Percentiles rank a stretch among this genome's conserved stretches.
Conservation (phyloP, 2,888 invertebrate genomes). For the Druceiella hillmani region DNA sequence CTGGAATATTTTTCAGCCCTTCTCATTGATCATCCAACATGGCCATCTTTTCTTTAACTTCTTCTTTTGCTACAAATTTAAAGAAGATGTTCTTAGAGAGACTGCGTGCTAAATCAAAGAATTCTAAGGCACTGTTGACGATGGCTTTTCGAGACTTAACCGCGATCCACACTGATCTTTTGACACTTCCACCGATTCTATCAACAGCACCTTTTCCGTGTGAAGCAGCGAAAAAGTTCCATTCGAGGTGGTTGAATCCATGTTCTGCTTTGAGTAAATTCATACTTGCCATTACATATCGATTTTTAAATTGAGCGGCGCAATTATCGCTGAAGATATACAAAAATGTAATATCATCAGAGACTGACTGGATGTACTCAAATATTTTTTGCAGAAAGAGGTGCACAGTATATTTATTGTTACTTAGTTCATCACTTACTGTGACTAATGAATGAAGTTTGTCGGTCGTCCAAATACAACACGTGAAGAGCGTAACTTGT, state of each 20-base stretch:
- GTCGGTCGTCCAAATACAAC: too few relatives aligned
- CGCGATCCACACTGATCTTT: constrained; percentile 19
- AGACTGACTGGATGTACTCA: too few relatives aligned
- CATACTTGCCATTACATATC: constrained; percentile 23
- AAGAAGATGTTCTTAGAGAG: constrained; percentile 18
- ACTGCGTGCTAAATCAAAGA: constrained; percentile 17
- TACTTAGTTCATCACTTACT: too few relatives aligned
- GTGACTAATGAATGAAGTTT: too few relatives aligned
- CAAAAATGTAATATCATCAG: constrained; percentile 16
- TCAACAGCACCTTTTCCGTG: constrained; percentile 24
- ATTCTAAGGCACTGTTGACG: constrained; percentile 17
- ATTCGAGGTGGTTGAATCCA: constrained; percentile 22
- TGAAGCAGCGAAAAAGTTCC: constrained; percentile 22
- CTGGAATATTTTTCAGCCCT: constrained; percentile 19
- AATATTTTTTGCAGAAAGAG: too few relatives aligned
- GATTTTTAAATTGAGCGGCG: constrained; percentile 23
- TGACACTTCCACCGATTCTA: constrained; percentile 23
- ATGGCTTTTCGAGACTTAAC: constrained; percentile 21
- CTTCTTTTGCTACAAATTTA: constrained; percentile 17
- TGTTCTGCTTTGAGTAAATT: constrained; percentile 21
- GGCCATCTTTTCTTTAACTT: constrained; percentile 19
- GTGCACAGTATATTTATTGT: too few relatives aligned
- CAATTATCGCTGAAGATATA: constrained; percentile 21
- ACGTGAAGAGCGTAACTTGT: too few relatives aligned
- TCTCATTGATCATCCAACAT: constrained; percentile 18